phyloP scores from a whole-genome alignment of 2,113 vertebrate species.

The Apeltes quadracus region DNA sequence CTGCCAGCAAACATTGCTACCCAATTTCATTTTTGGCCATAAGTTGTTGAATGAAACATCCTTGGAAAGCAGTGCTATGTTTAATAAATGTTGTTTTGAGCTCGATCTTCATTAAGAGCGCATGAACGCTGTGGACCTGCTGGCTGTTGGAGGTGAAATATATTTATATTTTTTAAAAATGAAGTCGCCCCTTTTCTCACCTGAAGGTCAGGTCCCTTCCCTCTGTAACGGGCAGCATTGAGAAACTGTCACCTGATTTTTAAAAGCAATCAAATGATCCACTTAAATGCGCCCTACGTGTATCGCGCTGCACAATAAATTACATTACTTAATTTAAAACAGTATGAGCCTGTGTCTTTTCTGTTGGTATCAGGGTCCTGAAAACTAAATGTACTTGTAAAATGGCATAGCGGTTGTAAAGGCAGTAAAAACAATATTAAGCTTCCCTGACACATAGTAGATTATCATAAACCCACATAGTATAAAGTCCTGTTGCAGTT shows the following conservation, averaged over 20 bases:
- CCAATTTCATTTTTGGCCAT: background rate
- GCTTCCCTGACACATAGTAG: constrained; percentile 42
- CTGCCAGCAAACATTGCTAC: constrained; percentile 14
- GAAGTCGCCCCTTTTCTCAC: background rate
- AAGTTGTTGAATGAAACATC: background rate
- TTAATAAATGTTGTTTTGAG: background rate
- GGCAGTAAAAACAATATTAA: constrained; percentile 53
- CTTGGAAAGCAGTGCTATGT: background rate
- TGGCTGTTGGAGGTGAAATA: constrained; percentile 2
- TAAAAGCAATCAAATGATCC: background rate
- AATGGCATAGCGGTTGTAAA: constrained; percentile 21
- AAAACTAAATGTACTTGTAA: constrained; percentile 20
- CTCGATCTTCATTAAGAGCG: background rate
- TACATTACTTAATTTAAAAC: constrained; percentile 2
- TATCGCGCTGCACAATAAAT: background rate
- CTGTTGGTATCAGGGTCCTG: constrained; percentile 8
- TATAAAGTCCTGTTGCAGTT: constrained; percentile 52
- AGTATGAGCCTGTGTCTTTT: constrained; percentile 7
- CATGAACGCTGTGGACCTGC: background rate
- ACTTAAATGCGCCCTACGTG: constrained; percentile 5
- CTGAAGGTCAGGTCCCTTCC: background rate
- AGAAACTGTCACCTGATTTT: background rate
- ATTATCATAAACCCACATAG: constrained; percentile 46
- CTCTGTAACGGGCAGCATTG: background rate
- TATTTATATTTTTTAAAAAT: constrained; percentile 5